A percentile compares a stretch with the other conserved stretches of the same genome.
Conservation (phyloP, 2,113 vertebrate species). For the Halichoerus grypus region DNA sequence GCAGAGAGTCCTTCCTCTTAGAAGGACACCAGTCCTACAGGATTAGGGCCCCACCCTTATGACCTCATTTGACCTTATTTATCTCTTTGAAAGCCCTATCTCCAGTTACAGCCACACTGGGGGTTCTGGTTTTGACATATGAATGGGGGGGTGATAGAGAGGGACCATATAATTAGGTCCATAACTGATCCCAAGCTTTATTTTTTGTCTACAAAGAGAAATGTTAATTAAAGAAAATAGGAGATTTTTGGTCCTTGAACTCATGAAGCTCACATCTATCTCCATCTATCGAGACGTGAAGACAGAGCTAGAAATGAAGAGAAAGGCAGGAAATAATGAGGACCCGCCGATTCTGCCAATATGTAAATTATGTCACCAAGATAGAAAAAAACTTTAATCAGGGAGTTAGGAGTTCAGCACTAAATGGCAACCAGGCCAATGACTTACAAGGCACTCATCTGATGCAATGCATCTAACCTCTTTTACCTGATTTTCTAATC, state of each 20-base stretch:
- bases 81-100: not conserved
- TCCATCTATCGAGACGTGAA: constrained; percentile 2
- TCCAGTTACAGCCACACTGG: not conserved
- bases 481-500: constrained; percentile 45
- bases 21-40: not conserved
- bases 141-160: not conserved
- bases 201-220: not conserved
- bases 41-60: not conserved
- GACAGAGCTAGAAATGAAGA: constrained; percentile 19
- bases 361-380: not conserved
- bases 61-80: not conserved
- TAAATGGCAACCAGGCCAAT: not conserved
- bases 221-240: not conserved
- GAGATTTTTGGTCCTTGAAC: not conserved
- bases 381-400: not conserved
- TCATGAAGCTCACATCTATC: not conserved
- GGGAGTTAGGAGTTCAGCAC: not conserved
- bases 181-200: not conserved
- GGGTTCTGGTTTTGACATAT: not conserved
- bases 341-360: not conserved
- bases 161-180: not conserved
- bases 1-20: not conserved
- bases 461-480: constrained; percentile 16
- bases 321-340: not conserved
- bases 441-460: not conserved